These are phyloP conservation scores for Luscinia megarhynchos DNA, from an alignment of 2,797 vertebrate genomes.

Conservation along the genomic window DNA sequence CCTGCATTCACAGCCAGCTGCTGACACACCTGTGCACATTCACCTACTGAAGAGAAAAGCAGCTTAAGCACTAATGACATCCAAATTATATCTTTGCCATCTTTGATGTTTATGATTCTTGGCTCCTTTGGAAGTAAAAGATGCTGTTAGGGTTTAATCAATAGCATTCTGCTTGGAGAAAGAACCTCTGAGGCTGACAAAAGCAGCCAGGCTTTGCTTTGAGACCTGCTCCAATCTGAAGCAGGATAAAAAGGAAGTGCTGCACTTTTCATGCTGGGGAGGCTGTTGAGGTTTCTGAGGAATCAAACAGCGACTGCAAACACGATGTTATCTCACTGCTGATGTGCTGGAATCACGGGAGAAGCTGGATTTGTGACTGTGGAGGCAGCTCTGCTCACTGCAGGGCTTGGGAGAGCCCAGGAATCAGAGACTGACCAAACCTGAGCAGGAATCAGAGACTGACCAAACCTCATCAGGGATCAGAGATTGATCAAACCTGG, in stretches of 20 bases:
- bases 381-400: neutral
- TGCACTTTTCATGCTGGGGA: neutral
- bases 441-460: too few species aligned
- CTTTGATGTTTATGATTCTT: neutral
- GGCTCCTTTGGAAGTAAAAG: neutral
- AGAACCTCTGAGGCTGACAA: conserved; percentile 8
- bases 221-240: neutral
- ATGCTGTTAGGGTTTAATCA: conserved; percentile 39
- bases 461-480: too few species aligned
- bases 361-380: rapidly evolving
- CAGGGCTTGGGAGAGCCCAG: neutral
- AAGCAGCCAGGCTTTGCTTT: neutral
- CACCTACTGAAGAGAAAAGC: neutral
- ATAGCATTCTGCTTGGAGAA: conserved; percentile 34
- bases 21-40: neutral
- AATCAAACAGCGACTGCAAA: neutral
- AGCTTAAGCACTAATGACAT: conserved; percentile 12
- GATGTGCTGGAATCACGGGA: rapidly evolving
- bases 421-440: neutral
- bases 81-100: conserved; percentile 22
- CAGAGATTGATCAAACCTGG: too few species aligned
- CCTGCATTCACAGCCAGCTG: neutral
- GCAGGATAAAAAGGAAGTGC: rapidly evolving
- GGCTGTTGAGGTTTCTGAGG: neutral
- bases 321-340: rapidly evolving